Evolutionary conservation across 2,797 vertebrate species (phyloP), one percentile per base, ranked within the genome.

Genomic region (Epinephelus malabaricus): DNA sequence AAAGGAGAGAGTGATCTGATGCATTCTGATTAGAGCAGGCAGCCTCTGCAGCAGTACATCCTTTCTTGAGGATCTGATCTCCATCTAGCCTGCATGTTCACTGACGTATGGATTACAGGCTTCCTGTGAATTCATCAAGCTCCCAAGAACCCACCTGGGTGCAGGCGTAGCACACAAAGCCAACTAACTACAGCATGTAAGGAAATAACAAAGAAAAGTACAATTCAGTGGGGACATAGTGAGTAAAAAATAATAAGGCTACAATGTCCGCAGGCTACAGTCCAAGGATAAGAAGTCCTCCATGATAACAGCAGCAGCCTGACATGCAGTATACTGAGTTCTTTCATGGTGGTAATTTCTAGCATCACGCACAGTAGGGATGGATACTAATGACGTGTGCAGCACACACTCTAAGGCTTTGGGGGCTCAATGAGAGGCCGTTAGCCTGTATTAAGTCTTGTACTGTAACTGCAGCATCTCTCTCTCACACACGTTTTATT

Each of bases 1-100:
- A 72, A 76, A 73, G 51, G 27, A 58, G 74, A 73, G 77, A 66
- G 82, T 54, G 77, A 84, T 84, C 77, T 51, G 70, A 79, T 79
- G 87, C 82, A 90, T 91, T 67, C 71, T 82, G 89, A 91, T 89
- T 81, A 82, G 78, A 78, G 60, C 53, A 55, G 76, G 79, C 72
- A 74, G 72, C 72, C 80, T 86, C 84, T 89, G 88, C 82, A 89
- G 86, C 75, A 78, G 40, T 12, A 50, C 58, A 67, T 78, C 62
- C 56, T 50, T 72, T 81, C 58, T 59, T 59, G 19, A 63, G 60
- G 56, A 34, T 84, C 88, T 75, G 81, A 76, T 82, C 69, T 83
- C 79, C 79, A 76, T 78, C 72, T 55, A 71, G 63, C 58, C 47
- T 30, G 51, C 38, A 56, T 60, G 78, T 77, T 76, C 38, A 34